Evolutionary conservation across 2,888 invertebrate genomes (phyloP), one percentile per base, ranked within the genome.

Genomic region (Charanyca ferruginea): DNA sequence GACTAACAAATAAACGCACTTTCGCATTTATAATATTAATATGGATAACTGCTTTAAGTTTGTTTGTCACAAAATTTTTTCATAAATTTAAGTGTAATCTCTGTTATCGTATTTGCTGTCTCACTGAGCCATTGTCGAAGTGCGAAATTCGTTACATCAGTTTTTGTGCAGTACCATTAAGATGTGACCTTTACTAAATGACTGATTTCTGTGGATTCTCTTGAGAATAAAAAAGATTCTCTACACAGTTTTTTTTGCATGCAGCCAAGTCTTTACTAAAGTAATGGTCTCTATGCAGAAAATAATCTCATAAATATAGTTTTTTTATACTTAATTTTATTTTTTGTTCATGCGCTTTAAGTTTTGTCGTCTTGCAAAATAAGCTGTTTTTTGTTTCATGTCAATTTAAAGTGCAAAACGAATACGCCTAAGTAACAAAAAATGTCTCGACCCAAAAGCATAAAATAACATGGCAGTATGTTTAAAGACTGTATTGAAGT

Each of bases 181-280:
- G 47, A 55, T 45, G 28, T 66, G 82, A 85, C 85, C 84, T 86
- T 81, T 73, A 59, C 67, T 59, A 71, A 80, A 71, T 81, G 79
- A 77, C 83, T 80, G 83, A 71, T 73, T 80, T 81, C 71, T 73
- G 77, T 67, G 57, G 59, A 66, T 73, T 60, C 28, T 73, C 28
- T 73, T 57, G 41, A 22, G 8, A 23, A 53, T 41, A 73, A 71
- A 63, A 79, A 81, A 76, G 47, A 42, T 58, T 66, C 42, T 63
- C 57, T 49, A 18, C 25, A 62, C 4, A 11, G 62, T 78, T 78
- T 73, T 79, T n/a, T 64, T 13, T 71, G n/a, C 42, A 32, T 35
- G 28, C 22, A 58, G 20, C 47, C 11, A 35, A 45, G 42, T 64
- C 42, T 53, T 20, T 35, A 28, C 23, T 57, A 62, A 60, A 52